Evolutionary conservation across 2,888 invertebrate species (phyloP), one percentile per base, ranked within the genome.

Genomic region (Lapara coniferarum): DNA sequence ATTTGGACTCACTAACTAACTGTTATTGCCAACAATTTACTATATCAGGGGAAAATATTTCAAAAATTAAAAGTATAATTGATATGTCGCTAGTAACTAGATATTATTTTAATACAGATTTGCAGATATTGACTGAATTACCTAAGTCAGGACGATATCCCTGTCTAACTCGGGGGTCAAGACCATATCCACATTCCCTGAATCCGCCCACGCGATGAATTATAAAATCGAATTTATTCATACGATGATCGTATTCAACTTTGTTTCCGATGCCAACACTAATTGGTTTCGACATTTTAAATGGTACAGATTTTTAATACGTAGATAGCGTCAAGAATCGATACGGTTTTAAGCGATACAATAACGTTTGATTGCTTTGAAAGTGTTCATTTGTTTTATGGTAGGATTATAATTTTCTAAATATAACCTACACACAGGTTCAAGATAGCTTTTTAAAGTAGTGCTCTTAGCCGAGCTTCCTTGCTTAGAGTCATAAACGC

Each of bases 161-260:
- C n/a, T 13, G 16, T 53, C 53, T 53, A 7, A 13, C 6, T 8
- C 19, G 7, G 13, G 12, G 37, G 57, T 30, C 25, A 63, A 63
- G 16, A 7, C 46, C 16, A 16, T 37, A 16, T 5, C n/a, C 7
- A 10, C 10, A 13, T 19, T 13, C 46, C 19, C 63, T 25, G 13
- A 46, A 49, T 49, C 19, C 49, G 46, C 13, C 49, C 49, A 49
- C 49, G 6, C 4, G 2, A 13, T 19, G 49, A 63, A 63, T 63
- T 63, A 63, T 63, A 63, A 63, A 63, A 63, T 63, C 63, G 63
- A 49, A 63, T 63, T 46, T 63, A 63, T 63, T 49, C 63, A 49
- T 63, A 12, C 63, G 63, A 49, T 63, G 19, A 63, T 63, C 46
- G 63, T 63, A 63, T 63, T 49, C 49, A 59, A 46, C 63, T 49